phyloP scores from a whole-genome alignment of 2,888 invertebrate species.

The Erpobdella octoculata region DNA sequence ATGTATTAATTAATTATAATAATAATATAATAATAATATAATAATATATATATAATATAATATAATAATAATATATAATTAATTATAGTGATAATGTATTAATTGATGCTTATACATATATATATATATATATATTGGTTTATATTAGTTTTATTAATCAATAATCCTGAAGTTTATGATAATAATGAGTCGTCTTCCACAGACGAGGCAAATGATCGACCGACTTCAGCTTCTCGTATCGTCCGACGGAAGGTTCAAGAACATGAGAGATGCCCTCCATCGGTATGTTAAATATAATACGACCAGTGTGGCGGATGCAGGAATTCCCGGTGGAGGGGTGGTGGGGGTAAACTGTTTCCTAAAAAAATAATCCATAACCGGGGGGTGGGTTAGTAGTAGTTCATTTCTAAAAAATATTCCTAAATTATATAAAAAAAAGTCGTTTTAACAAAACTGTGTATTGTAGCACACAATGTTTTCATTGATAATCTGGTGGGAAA shows the following conservation, averaged over 20 bases:
- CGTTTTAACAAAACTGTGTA: no score
- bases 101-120: background rate
- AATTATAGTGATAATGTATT: background rate
- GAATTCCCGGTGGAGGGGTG: no score
- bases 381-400: no score
- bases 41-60: background rate
- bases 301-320: no score
- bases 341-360: no score
- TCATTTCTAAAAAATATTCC: no score
- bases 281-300: constrained; percentile 52
- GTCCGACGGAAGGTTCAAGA: constrained; percentile 78
- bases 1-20: no score
- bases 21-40: no score
- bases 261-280: constrained; percentile 76
- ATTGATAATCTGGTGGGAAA: no score
- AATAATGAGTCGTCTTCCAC: constrained; percentile 41
- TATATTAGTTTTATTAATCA: background rate
- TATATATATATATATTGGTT: background rate
- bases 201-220: constrained; percentile 80
- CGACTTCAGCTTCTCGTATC: constrained; percentile 77
- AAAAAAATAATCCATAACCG: no score
- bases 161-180: background rate
- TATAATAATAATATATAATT: background rate
- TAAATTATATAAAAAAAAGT: no score
- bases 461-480: no score